phyloP scores from a whole-genome alignment of 2,113 vertebrate species.

The Rana temporaria region DNA sequence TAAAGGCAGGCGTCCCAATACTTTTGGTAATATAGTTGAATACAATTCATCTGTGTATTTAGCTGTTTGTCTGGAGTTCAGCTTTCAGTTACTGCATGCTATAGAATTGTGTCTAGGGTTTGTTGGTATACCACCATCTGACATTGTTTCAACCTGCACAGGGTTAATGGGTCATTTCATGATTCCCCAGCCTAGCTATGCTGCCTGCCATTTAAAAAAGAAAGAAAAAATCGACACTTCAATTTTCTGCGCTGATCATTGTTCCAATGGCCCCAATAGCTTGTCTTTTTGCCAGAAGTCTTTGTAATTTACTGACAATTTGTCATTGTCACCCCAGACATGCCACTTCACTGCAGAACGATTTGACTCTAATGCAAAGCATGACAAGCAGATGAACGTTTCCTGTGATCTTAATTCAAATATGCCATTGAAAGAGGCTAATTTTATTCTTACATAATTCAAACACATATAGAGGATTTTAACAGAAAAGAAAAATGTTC shows the following conservation, averaged over 20 bases:
- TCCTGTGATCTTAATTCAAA: conserved; percentile 77
- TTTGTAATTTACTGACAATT: conserved; percentile 83
- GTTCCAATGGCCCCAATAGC: conserved; percentile 33
- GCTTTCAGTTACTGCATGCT: no score
- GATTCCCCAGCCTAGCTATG: background rate
- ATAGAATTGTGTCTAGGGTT: no score
- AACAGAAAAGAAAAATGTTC: conserved; percentile 60
- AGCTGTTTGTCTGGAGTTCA: no score
- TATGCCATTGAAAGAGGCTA: conserved; percentile 69
- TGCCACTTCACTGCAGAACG: conserved; percentile 74
- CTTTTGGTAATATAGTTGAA: no score
- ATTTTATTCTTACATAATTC: conserved; percentile 72
- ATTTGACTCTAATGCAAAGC: conserved; percentile 71
- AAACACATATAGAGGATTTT: conserved; percentile 52
- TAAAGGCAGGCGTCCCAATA: no score
- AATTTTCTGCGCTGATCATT: conserved; percentile 56
- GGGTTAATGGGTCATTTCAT: background rate
- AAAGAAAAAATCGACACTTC: conserved; percentile 20
- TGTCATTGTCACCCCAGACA: conserved; percentile 83
- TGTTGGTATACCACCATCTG: no score
- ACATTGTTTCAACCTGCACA: background rate
- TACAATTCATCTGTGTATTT: no score
- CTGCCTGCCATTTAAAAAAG: background rate
- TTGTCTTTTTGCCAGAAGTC: conserved; percentile 60
- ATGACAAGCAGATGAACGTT: conserved; percentile 73